A percentile compares a stretch with the other conserved stretches of the same genome.
phyloP scores from a whole-genome alignment of 2,888 invertebrate genomes.

The Plemyria rubiginata region DNA sequence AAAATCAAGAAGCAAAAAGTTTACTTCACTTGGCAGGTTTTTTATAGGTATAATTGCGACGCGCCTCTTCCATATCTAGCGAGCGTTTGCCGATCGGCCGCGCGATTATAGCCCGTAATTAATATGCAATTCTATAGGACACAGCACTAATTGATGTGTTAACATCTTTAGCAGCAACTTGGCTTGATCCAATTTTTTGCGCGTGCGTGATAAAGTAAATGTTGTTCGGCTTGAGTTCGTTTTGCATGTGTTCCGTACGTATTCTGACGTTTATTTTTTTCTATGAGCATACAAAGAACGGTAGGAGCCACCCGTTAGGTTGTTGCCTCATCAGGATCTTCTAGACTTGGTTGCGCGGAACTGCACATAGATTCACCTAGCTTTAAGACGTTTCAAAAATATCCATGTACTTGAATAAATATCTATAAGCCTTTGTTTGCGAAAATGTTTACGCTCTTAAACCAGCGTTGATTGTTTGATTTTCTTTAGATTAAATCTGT shows the following conservation, averaged over 20 bases:
- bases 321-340: too few species aligned
- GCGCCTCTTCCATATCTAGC: slow-evolving; percentile 65
- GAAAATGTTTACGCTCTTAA: too few species aligned
- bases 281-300: too few species aligned
- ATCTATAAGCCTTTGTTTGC: too few species aligned
- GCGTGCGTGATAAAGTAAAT: slow-evolving; percentile 47
- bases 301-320: too few species aligned
- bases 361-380: too few species aligned
- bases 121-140: slow-evolving; percentile 67
- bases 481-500: too few species aligned
- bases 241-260: slow-evolving; percentile 36
- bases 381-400: too few species aligned
- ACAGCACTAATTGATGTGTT: slow-evolving; percentile 67
- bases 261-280: too few species aligned
- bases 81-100: slow-evolving; percentile 54
- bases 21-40: slow-evolving; percentile 60
- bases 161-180: slow-evolving; percentile 57
- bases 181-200: slow-evolving; percentile 57
- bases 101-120: slow-evolving; percentile 69
- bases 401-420: too few species aligned
- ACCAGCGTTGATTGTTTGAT: too few species aligned
- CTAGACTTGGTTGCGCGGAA: too few species aligned
- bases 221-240: slow-evolving; percentile 33
- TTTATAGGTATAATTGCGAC: slow-evolving; percentile 55
- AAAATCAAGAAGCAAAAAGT: slow-evolving; percentile 64